A percentile compares a stretch with the other conserved stretches of the same genome.
These are phyloP conservation scores for Pseudopodoces humilis DNA, from an alignment of 2,113 vertebrate species.

Conservation along the genomic window DNA sequence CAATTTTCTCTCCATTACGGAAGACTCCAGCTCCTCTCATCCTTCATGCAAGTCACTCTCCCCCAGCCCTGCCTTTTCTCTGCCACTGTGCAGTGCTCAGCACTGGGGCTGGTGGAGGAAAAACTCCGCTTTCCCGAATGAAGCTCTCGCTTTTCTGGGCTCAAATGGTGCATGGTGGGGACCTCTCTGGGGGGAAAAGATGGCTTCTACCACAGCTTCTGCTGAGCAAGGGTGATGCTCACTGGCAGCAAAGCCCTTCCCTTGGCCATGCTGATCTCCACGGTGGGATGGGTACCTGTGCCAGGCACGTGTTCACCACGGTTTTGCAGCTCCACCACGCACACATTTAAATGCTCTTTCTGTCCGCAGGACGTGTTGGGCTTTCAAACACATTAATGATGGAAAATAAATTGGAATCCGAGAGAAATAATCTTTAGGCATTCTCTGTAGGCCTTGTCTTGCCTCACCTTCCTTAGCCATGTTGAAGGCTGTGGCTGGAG, in stretches of 20 bases:
- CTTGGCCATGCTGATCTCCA: background rate
- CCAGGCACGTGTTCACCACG: accelerated
- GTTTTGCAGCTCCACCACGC: background rate
- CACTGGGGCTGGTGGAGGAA: background rate
- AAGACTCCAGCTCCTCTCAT: slow-evolving; percentile 24
- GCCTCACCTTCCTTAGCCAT: slow-evolving; percentile 55
- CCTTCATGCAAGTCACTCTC: background rate
- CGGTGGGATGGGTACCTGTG: background rate
- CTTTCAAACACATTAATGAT: slow-evolving; percentile 77
- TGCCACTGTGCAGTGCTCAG: background rate
- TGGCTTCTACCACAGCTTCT: background rate
- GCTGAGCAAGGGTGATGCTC: background rate
- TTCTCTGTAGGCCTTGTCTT: slow-evolving; percentile 71
- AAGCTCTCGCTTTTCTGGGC: accelerated
- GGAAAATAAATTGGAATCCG: slow-evolving; percentile 75
- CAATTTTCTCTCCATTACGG: slow-evolving; percentile 71
- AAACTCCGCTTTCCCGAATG: background rate
- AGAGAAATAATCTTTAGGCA: slow-evolving; percentile 67
- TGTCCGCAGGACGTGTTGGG: slow-evolving; percentile 40
- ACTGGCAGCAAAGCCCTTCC: background rate
- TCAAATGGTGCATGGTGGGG: accelerated
- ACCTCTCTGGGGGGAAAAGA: background rate
- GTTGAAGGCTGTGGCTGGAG: slow-evolving; percentile 58
- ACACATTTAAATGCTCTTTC: slow-evolving; percentile 5
- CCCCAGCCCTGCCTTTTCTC: background rate